These are phyloP conservation scores for Caerostris darwini DNA, from an alignment of 1,140 invertebrate genomes.

Conservation along the genomic window DNA sequence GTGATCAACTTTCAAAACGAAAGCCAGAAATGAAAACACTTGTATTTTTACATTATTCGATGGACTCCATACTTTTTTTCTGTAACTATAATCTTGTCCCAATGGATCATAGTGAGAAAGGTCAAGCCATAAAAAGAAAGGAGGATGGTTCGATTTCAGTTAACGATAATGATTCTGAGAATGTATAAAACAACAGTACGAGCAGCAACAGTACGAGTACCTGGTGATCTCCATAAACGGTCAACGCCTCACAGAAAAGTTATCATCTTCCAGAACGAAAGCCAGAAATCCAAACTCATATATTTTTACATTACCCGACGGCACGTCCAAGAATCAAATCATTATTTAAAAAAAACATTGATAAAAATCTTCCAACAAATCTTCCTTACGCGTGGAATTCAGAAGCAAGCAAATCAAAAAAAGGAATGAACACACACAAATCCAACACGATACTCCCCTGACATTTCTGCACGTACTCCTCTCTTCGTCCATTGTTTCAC, in stretches of 20 bases:
- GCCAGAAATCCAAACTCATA: neutral
- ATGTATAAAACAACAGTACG: neutral
- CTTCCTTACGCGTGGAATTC: neutral
- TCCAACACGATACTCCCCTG: slow-evolving; percentile 21
- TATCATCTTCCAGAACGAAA: no score
- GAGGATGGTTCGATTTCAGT: no score
- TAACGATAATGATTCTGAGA: no score
- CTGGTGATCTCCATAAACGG: neutral
- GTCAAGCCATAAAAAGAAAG: no score
- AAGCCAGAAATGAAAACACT: no score
- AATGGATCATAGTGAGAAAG: no score
- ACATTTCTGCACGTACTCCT: slow-evolving; percentile 25
- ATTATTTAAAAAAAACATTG: neutral
- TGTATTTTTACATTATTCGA: neutral
- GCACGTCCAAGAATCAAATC: neutral
- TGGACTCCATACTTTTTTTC: no score
- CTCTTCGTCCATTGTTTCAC: slow-evolving; percentile 27
- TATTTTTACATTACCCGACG: neutral
- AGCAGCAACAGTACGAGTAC: no score
- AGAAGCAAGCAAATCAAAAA: neutral
- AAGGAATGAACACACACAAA: neutral
- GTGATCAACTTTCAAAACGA: no score
- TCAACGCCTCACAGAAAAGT: no score
- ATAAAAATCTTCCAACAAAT: slow-evolving; percentile 17
- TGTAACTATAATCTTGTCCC: no score